Evolutionary conservation across 1,140 invertebrate genomes (phyloP).

Genomic region (Drosophila triauraria): DNA sequence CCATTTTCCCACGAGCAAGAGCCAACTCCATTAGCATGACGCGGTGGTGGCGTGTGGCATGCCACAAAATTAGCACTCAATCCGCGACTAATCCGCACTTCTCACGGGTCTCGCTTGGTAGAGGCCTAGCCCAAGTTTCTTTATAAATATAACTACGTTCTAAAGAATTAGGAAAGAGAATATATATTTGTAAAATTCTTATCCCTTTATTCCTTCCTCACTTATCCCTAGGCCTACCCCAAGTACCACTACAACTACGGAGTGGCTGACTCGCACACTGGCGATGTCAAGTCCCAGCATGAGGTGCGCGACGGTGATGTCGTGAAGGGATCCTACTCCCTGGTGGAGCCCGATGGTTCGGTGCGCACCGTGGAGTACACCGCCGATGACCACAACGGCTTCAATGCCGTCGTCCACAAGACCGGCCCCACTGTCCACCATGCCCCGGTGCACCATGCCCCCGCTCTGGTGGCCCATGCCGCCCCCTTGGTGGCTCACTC

Average conservation of each 20-base stretch:
- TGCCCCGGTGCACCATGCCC: conserved; percentile 61
- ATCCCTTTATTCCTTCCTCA: background rate
- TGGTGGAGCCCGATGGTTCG: conserved; percentile 87
- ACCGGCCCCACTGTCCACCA: conserved; percentile 81
- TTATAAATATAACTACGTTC: conserved; percentile 70
- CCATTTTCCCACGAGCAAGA: conserved; percentile 57
- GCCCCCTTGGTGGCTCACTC: conserved; percentile 63
- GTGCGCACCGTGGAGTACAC: conserved; percentile 89
- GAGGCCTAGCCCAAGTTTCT: conserved; percentile 86
- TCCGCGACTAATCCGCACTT: conserved; percentile 31
- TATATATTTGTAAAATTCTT: background rate
- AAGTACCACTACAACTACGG: conserved; percentile 87
- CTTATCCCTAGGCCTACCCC: conserved; percentile 84
- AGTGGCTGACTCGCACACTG: conserved; percentile 86
- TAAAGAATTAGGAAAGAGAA: no score
- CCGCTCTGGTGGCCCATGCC: conserved; percentile 56
- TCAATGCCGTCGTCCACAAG: conserved; percentile 86
- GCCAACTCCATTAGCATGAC: conserved; percentile 52
- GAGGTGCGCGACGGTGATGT: conserved; percentile 87
- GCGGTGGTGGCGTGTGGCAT: conserved; percentile 62
- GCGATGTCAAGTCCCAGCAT: conserved; percentile 88
- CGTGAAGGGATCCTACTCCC: conserved; percentile 87
- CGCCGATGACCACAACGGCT: conserved; percentile 89
- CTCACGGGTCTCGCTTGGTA: conserved; percentile 7
- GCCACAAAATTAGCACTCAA: conserved; percentile 58